Evolutionary conservation across 2,797 vertebrate species (phyloP).

Genomic region (Micropoecilia bifurca): DNA sequence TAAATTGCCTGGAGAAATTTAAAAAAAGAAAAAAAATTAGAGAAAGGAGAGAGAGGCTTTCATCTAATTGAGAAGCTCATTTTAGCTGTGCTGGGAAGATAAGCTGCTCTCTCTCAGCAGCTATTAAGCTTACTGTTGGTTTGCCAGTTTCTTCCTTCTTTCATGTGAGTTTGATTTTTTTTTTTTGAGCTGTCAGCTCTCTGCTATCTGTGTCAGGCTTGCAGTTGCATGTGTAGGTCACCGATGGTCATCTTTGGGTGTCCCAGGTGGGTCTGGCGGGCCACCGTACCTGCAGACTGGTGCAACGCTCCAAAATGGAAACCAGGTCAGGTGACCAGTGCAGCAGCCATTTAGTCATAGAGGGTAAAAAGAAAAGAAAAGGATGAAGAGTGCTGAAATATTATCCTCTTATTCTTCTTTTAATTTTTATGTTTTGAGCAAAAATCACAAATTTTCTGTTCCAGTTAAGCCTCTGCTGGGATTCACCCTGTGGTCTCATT

Average conservation of each 20-base stretch:
- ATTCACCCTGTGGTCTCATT: conserved; percentile 57
- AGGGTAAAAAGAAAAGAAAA: background rate
- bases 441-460: conserved; percentile 39
- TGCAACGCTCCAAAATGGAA: conserved; percentile 66
- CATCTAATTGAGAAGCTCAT: conserved; percentile 81
- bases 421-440: background rate
- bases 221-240: conserved; percentile 27
- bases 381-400: no score
- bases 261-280: conserved; percentile 16
- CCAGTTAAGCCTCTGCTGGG: conserved; percentile 58
- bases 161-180: conserved; percentile 17
- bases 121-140: conserved; percentile 73
- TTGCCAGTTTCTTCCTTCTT: conserved; percentile 52
- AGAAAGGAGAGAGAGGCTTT: conserved; percentile 74
- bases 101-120: conserved; percentile 77
- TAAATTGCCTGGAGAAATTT: conserved; percentile 83
- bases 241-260: background rate
- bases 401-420: background rate
- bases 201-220: conserved; percentile 28
- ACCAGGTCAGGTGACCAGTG: conserved; percentile 62
- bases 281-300: conserved; percentile 34
- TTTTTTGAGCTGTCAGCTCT: conserved; percentile 37
- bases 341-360: conserved; percentile 44
- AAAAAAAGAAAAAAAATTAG: conserved; percentile 74
- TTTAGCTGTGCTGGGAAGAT: conserved; percentile 82